Percentiles rank a stretch among this genome's conserved stretches.
phyloP scores from a whole-genome alignment of 2,113 vertebrate species.

The Otus sunia region DNA sequence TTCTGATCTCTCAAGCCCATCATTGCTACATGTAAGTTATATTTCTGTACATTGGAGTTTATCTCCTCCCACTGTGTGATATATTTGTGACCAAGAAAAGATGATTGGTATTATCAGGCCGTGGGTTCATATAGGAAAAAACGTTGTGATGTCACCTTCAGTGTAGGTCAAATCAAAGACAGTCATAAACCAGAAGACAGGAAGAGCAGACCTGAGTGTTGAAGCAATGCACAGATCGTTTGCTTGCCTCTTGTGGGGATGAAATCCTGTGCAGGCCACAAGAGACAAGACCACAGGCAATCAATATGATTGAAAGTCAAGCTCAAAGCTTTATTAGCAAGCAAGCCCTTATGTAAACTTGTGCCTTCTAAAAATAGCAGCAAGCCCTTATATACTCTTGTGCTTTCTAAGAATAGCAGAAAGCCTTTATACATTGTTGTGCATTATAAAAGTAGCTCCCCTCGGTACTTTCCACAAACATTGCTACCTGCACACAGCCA shows the following conservation, averaged over 20 bases:
- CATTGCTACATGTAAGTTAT: neutral
- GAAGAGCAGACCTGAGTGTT: neutral
- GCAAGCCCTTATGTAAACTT: no score
- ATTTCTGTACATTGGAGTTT: neutral
- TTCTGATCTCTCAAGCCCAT: fast-evolving
- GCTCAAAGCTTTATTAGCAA: no score
- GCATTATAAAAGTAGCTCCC: no score
- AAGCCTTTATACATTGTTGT: no score
- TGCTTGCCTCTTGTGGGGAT: neutral
- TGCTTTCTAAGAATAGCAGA: no score
- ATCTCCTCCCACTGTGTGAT: fast-evolving
- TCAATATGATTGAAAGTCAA: no score
- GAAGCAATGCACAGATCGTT: neutral
- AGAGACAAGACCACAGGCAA: no score
- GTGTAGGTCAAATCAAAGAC: neutral
- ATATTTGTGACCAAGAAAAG: neutral
- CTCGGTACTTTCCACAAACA: no score
- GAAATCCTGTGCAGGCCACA: no score
- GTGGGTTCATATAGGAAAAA: neutral
- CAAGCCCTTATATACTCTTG: no score
- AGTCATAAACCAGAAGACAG: fast-evolving
- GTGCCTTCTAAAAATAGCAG: no score
- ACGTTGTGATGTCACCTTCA: fast-evolving
- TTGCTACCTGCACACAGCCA: no score
- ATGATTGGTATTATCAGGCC: neutral